Evolutionary conservation across 2,888 invertebrate species (phyloP).

Genomic region (Trachelus stipa): DNA sequence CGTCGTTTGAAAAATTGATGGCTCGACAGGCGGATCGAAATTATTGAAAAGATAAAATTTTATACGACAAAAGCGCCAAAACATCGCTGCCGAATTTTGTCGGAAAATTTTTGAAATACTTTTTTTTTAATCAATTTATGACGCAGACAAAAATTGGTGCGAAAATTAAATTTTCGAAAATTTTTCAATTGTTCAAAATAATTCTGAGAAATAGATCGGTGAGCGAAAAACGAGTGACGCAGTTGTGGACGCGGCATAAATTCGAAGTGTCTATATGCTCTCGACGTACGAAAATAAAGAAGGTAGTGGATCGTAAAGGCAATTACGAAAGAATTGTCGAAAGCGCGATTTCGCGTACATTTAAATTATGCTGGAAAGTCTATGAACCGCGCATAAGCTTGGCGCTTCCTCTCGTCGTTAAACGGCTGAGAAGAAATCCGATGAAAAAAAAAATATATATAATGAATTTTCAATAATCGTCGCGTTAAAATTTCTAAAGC

Average conservation of each 20-base stretch:
- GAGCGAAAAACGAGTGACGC: not conserved
- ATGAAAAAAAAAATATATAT: not conserved
- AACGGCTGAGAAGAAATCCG: not conserved
- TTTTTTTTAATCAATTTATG: not conserved
- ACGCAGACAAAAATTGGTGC: not conserved
- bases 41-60: not conserved
- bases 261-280: not conserved
- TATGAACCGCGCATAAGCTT: not conserved
- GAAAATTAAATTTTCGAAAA: not conserved
- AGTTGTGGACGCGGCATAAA: not conserved
- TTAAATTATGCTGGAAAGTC: not conserved
- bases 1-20: not conserved
- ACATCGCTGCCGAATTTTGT: too few relatives aligned
- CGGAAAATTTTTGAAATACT: not conserved
- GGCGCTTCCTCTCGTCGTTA: not conserved
- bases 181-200: not conserved
- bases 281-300: not conserved
- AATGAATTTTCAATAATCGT: constrained; percentile 11
- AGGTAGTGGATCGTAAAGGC: not conserved
- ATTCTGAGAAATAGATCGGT: not conserved
- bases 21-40: not conserved
- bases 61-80: not conserved
- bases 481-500: constrained; percentile 41
- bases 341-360: not conserved
- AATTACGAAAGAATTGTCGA: not conserved